Evolutionary conservation across 2,888 invertebrate genomes (phyloP).

Genomic region (Spialia ferax): DNA sequence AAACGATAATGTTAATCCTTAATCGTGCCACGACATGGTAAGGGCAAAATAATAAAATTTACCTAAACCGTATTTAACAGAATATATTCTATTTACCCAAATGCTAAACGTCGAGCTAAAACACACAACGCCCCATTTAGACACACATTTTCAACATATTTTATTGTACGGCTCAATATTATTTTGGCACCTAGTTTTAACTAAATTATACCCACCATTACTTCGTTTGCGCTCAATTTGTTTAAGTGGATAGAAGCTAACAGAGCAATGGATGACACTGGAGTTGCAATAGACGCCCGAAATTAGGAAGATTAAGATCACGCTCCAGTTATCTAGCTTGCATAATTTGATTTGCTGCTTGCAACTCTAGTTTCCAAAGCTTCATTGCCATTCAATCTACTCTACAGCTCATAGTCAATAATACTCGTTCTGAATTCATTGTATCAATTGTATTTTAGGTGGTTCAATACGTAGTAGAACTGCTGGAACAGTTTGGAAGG

Average conservation of each 20-base stretch:
- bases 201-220: not conserved
- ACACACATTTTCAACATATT: not conserved
- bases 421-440: no score
- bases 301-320: not conserved
- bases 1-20: no score
- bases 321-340: slow-evolving; percentile 1
- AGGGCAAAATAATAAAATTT: no score
- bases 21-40: no score
- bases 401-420: no score
- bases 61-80: no score
- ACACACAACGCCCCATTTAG: not conserved
- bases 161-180: not conserved
- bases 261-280: slow-evolving; percentile 4
- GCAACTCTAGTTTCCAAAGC: not conserved
- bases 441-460: no score
- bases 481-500: no score
- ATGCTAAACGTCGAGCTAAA: not conserved
- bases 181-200: not conserved
- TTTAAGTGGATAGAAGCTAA: not conserved
- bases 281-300: slow-evolving; percentile 3
- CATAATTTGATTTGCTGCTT: slow-evolving; percentile 2
- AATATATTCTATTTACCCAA: no score
- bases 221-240: not conserved
- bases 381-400: not conserved
- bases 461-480: no score